These are phyloP conservation scores for Campoplex nolae DNA, from an alignment of 2,888 invertebrate genomes.

Conservation along the genomic window DNA sequence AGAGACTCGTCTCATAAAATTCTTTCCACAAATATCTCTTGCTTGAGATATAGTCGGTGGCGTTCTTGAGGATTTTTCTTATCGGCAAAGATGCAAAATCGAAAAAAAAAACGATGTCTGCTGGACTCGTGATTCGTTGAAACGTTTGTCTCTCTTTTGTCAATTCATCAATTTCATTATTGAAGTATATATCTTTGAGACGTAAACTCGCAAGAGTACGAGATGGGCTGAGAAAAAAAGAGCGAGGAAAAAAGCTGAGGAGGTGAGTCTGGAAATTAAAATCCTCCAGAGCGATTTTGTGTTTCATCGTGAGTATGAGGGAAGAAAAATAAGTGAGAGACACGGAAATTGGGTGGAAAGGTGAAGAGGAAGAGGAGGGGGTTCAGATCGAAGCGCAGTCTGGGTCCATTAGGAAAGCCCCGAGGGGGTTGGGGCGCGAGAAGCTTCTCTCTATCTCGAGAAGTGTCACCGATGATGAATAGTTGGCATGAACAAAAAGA, in stretches of 20 bases:
- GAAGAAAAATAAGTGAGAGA: slow-evolving; percentile 64
- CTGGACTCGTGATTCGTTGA: neutral
- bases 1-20: no score
- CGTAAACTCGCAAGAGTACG: neutral
- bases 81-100: neutral
- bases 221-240: neutral
- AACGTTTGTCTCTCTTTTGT: neutral
- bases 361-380: slow-evolving; percentile 30
- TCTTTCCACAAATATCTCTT: neutral
- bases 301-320: slow-evolving; percentile 47
- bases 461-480: slow-evolving; percentile 85
- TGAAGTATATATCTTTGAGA: neutral
- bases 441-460: slow-evolving; percentile 82
- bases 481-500: slow-evolving; percentile 85
- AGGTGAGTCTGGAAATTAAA: slow-evolving; percentile 77
- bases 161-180: neutral
- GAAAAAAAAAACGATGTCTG: neutral
- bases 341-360: slow-evolving; percentile 53
- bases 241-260: neutral
- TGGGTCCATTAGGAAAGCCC: slow-evolving; percentile 83
- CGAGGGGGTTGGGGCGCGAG: slow-evolving; percentile 77
- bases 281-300: slow-evolving; percentile 72
- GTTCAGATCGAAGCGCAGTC: slow-evolving; percentile 72
- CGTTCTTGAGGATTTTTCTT: neutral
- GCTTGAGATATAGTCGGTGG: neutral